Evolutionary conservation across 2,113 vertebrate species (phyloP).

Genomic region (Rhegmatorhina hoffmannsi): DNA sequence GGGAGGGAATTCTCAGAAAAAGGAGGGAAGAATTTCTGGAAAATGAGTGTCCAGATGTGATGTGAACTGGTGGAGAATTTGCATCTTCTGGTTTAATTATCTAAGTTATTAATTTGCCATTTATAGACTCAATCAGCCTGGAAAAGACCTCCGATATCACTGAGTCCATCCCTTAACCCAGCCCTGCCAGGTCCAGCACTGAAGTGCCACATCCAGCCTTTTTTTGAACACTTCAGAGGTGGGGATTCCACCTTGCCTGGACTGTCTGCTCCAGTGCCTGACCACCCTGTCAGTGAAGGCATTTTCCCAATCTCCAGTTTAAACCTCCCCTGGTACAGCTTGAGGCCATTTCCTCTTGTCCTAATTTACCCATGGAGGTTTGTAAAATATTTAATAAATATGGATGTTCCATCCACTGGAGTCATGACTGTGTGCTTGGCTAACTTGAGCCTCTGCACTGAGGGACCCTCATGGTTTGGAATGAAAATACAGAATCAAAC

Average conservation of each 20-base stretch:
- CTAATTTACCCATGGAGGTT: background rate
- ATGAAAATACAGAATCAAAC: background rate
- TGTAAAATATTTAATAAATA: background rate
- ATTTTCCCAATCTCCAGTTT: background rate
- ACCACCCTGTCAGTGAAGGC: background rate
- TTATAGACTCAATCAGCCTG: background rate
- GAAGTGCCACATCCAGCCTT: background rate
- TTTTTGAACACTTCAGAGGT: background rate
- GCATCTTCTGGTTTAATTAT: background rate
- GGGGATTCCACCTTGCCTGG: background rate
- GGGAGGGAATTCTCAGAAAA: background rate
- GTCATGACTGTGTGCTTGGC: background rate
- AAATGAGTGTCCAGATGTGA: rapidly evolving
- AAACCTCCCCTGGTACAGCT: background rate
- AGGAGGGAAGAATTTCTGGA: background rate
- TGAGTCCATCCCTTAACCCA: background rate
- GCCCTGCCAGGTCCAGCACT: background rate
- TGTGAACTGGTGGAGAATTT: background rate
- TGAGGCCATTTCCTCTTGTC: background rate
- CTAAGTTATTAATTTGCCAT: background rate
- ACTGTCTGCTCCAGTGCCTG: background rate
- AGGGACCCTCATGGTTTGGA: background rate
- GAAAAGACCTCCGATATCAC: background rate
- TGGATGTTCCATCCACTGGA: background rate
- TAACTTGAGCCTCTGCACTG: background rate